These are phyloP conservation scores for Ptilonorhynchus violaceus DNA, from an alignment of 2,113 vertebrate genomes.

Conservation along the genomic window DNA sequence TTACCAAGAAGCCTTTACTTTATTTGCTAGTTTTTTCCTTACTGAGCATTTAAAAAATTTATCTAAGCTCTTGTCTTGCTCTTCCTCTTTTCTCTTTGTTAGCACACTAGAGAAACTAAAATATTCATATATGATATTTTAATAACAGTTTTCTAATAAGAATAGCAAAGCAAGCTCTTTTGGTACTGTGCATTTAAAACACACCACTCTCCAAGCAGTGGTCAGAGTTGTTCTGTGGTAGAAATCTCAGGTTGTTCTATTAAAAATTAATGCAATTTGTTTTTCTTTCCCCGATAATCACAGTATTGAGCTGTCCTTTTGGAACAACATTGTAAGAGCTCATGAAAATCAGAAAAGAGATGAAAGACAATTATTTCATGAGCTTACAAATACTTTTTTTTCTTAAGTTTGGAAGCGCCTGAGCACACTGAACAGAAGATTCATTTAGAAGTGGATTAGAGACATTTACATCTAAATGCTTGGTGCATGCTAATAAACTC, in stretches of 20 bases:
- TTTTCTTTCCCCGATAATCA: background rate
- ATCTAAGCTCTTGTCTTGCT: background rate
- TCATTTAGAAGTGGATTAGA: slow-evolving; percentile 51
- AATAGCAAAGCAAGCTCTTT: background rate
- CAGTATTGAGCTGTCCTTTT: background rate
- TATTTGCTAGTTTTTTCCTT: background rate
- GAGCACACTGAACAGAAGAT: slow-evolving; percentile 26
- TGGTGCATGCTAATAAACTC: slow-evolving; percentile 14
- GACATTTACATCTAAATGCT: slow-evolving; percentile 47
- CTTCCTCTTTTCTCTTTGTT: background rate
- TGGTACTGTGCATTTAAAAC: background rate
- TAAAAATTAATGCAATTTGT: background rate
- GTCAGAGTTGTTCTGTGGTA: background rate
- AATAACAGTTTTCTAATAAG: background rate
- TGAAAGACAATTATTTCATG: background rate
- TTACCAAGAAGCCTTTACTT: background rate
- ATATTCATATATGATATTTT: background rate
- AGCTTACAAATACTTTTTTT: background rate
- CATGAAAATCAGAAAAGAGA: background rate
- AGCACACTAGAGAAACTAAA: background rate
- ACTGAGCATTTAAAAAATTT: background rate
- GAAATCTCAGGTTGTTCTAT: background rate
- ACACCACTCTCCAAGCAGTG: background rate
- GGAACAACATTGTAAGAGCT: background rate
- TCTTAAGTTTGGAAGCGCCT: slow-evolving; percentile 10